A percentile compares a stretch with the other conserved stretches of the same genome.
Conservation (phyloP, 1,140 invertebrate genomes). For the Thaumetopoea pityocampa region DNA sequence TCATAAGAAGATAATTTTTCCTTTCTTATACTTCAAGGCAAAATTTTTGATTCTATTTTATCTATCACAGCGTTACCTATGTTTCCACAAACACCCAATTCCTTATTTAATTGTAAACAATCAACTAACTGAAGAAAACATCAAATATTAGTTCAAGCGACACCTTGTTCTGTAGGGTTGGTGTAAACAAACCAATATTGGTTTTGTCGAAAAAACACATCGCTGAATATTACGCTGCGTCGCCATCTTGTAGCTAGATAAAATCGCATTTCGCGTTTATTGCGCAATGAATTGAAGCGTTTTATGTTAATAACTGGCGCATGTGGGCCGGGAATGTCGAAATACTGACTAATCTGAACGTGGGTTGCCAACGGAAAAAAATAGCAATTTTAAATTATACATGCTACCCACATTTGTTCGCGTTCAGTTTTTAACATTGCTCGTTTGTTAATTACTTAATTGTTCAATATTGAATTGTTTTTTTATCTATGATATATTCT, state of each 20-base stretch:
- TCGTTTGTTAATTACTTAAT: constrained; percentile 65
- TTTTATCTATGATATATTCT: too few species aligned
- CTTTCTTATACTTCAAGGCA: too few species aligned
- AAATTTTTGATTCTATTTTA: too few species aligned
- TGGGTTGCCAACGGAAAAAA: constrained; percentile 62
- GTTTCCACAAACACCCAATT: too few species aligned
- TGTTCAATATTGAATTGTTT: constrained; percentile 43
- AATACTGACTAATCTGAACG: constrained; percentile 67
- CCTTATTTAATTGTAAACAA: too few species aligned
- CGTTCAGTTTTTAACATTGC: constrained; percentile 53
- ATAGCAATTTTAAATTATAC: constrained; percentile 73
- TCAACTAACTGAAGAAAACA: too few species aligned
- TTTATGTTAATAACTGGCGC: constrained; percentile 66
- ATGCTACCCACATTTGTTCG: constrained; percentile 55
- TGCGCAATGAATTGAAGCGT: constrained; percentile 65
- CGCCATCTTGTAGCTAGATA: constrained; percentile 54
- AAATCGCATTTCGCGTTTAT: constrained; percentile 64
- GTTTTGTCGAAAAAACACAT: constrained; percentile 27
- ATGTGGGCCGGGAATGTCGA: constrained; percentile 61
- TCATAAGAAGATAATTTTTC: too few species aligned
- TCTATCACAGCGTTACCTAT: too few species aligned
- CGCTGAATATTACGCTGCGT: constrained; percentile 37
- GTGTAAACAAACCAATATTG: constrained; percentile 21
- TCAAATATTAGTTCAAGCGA: constrained; percentile 12
- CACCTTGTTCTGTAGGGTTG: constrained; percentile 4